Conservation (phyloP, 2,888 invertebrate genomes). For the Malacosoma neustria region DNA sequence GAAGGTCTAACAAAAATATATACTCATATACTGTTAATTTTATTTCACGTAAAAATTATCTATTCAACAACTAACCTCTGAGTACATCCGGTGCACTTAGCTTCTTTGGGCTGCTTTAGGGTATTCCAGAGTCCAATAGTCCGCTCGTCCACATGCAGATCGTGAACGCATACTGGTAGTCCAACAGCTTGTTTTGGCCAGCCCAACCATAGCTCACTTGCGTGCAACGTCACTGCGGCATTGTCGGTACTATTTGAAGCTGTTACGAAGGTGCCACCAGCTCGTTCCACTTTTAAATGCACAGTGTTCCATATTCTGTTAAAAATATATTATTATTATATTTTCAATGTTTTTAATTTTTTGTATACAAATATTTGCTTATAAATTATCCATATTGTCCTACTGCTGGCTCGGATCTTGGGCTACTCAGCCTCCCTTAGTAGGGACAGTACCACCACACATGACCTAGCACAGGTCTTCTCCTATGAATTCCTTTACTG, state of each 20-base stretch:
- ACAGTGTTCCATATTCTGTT: slow-evolving; percentile 79
- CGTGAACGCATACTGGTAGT: slow-evolving; percentile 87
- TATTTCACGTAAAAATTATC: too few relatives aligned
- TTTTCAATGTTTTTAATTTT: too few relatives aligned
- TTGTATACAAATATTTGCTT: too few relatives aligned
- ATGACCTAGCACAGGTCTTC: too few relatives aligned
- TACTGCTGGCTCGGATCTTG: too few relatives aligned
- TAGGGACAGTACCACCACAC: too few relatives aligned
- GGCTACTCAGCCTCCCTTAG: too few relatives aligned
- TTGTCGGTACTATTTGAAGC: slow-evolving; percentile 35
- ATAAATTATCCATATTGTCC: too few relatives aligned
- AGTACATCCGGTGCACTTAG: slow-evolving; percentile 84
- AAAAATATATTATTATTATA: not conserved
- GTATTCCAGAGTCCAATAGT: slow-evolving; percentile 94
- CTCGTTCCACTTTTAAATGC: slow-evolving; percentile 77
- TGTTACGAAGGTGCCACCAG: slow-evolving; percentile 25
- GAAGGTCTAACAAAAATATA: too few relatives aligned
- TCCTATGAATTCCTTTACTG: too few relatives aligned
- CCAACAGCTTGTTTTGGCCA: slow-evolving; percentile 34
- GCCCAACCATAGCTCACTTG: slow-evolving; percentile 47
- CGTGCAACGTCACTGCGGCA: slow-evolving; percentile 32
- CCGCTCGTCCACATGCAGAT: slow-evolving; percentile 83
- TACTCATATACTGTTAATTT: too few relatives aligned
- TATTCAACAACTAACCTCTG: slow-evolving; percentile 83
- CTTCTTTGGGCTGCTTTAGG: slow-evolving; percentile 74